phyloP scores from a whole-genome alignment of 2,113 vertebrate species.

The Chiloscyllium plagiosum region DNA sequence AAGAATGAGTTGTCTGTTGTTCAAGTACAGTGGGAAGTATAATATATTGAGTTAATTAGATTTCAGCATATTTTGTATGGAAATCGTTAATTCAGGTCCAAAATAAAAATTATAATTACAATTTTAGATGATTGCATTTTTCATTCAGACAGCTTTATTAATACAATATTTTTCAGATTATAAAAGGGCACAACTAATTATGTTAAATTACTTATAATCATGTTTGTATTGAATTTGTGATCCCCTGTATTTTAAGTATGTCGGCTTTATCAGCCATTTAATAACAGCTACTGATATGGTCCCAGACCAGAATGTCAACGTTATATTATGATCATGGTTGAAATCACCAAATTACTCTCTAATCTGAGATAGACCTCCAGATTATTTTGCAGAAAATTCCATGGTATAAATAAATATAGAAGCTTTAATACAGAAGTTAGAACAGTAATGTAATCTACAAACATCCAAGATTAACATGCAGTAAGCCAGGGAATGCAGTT shows the following conservation, averaged over 20 bases:
- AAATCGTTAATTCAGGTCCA: conserved; percentile 17
- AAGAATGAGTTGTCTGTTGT: conserved; percentile 2
- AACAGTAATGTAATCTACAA: too few species aligned
- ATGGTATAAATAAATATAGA: too few species aligned
- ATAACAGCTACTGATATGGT: neutral
- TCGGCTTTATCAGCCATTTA: neutral
- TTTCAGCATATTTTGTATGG: neutral
- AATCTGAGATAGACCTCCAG: too few species aligned
- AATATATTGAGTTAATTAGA: conserved; percentile 25
- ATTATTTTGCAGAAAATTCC: too few species aligned
- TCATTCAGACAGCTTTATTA: neutral
- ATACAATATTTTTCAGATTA: conserved; percentile 12
- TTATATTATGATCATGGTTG: too few species aligned
- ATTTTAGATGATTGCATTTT: neutral
- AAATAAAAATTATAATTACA: conserved; percentile 8
- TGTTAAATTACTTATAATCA: conserved; percentile 2
- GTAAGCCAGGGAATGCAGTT: too few species aligned
- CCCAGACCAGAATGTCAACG: too few species aligned
- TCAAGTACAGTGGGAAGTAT: neutral
- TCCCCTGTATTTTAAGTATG: neutral
- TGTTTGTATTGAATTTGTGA: neutral
- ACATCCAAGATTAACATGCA: too few species aligned
- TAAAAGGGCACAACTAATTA: conserved; percentile 16
- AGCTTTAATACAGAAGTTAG: too few species aligned
- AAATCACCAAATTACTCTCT: too few species aligned